phyloP scores from a whole-genome alignment of 2,797 vertebrate genomes.

The Malurus leucopterus region DNA sequence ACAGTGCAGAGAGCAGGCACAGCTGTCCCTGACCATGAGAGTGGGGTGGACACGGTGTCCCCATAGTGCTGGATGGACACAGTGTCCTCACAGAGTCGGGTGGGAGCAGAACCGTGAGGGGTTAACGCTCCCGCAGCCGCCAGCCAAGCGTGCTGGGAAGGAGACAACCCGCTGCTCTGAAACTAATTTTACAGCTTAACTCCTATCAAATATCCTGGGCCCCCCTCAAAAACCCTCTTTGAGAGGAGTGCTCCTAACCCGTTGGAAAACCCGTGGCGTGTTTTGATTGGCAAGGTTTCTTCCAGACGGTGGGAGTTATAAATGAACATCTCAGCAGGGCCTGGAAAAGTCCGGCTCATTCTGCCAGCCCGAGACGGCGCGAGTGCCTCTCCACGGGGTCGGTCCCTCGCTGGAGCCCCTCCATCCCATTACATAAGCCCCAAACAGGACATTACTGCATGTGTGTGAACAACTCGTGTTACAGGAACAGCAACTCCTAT shows the following conservation, averaged over 20 bases:
- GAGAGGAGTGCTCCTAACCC: slow-evolving; percentile 75
- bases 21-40: fast-evolving
- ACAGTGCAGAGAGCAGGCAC: fast-evolving
- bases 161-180: slow-evolving; percentile 78
- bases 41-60: fast-evolving
- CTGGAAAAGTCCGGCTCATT: slow-evolving; percentile 79
- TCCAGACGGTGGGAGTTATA: slow-evolving; percentile 81
- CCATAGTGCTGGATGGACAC: fast-evolving
- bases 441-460: slow-evolving; percentile 71
- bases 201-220: slow-evolving; percentile 77
- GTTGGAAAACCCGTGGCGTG: slow-evolving; percentile 73
- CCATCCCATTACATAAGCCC: slow-evolving; percentile 83
- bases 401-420: slow-evolving; percentile 72
- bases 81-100: fast-evolving
- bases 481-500: slow-evolving; percentile 64
- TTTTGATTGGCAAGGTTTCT: slow-evolving; percentile 84
- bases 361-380: slow-evolving; percentile 66
- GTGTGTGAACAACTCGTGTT: slow-evolving; percentile 55
- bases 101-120: not conserved
- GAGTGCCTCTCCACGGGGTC: slow-evolving; percentile 61
- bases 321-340: slow-evolving; percentile 83
- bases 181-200: slow-evolving; percentile 79
- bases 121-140: slow-evolving; percentile 67
- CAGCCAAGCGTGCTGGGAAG: slow-evolving; percentile 66
- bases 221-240: slow-evolving; percentile 76